Evolutionary conservation across 2,888 invertebrate genomes (phyloP), one percentile per base, ranked within the genome.

Genomic region (Opisthograptis luteolata): DNA sequence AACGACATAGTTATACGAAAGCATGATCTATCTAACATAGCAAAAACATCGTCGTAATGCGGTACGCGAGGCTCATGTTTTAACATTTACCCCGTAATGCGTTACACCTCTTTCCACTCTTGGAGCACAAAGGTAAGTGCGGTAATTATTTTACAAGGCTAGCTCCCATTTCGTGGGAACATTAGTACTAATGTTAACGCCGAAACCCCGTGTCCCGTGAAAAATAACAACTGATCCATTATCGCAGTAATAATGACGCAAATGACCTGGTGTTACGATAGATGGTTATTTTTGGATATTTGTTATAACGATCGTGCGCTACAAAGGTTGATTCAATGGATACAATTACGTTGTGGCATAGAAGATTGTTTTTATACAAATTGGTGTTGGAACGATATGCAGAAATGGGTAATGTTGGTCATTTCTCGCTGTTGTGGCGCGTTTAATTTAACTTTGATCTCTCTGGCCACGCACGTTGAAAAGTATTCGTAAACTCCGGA

Each of bases 151-250:
- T 71, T 59, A 66, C 70, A 66, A 73, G 70, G 65, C 68, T 64
- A 64, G 60, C 63, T 67, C 48, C 60, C 66, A 65, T 74, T 77
- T 63, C 64, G 69, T 65, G 62, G 64, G 47, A 45, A 70, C 77
- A 83, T 83, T 82, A 81, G 70, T 68, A 72, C 64, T 77, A 80
- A 81, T 79, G 80, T 76, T 70, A 66, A 68, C 69, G 73, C 70
- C 70, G 65, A 66, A 79, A 79, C 63, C 78, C 70, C 66, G 73
- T 73, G 71, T 73, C 73, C 68, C 70, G 67, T 71, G 69, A 73
- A 76, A 76, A 79, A 80, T 75, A 79, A 76, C 74, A 76, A 72
- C 74, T 70, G 73, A 76, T 79, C 72, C 71, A 68, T 78, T 76
- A 81, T 68, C 69, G 66, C 58, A 12, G 70, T 66, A 68, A 75